A percentile compares a stretch with the other conserved stretches of the same genome.
Evolutionary conservation across 2,113 vertebrate species (phyloP).

Genomic region (Brachyhypopomus gauderio): DNA sequence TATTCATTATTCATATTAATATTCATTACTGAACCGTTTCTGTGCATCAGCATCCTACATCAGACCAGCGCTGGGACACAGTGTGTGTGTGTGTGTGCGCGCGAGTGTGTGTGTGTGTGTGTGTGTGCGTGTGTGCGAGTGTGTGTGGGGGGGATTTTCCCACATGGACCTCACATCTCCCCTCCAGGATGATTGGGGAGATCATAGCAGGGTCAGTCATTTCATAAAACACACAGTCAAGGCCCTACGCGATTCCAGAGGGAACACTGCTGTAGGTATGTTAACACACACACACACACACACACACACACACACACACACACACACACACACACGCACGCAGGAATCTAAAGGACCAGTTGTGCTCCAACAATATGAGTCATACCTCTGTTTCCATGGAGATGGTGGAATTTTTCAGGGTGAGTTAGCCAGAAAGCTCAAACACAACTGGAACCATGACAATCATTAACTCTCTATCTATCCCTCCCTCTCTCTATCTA

Average conservation of each 20-base stretch:
- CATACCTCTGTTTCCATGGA: constrained; percentile 43
- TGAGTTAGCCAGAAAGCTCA: constrained; percentile 9
- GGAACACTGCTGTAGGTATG: background rate
- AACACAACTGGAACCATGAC: constrained; percentile 19
- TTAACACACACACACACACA: constrained; percentile 13
- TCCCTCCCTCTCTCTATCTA: background rate
- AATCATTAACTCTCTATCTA: background rate
- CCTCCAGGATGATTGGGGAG: too few species aligned
- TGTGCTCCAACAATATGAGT: constrained; percentile 24
- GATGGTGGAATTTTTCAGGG: constrained; percentile 25
- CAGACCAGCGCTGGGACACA: too few species aligned
- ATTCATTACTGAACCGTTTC: too few species aligned
- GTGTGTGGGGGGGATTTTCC: too few species aligned
- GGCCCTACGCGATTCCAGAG: background rate
- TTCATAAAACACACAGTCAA: too few species aligned
- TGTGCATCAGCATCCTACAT: too few species aligned
- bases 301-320: constrained; percentile 27
- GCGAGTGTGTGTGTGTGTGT: too few species aligned
- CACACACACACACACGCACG: constrained; percentile 29
- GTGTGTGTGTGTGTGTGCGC: too few species aligned
- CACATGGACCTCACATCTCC: too few species aligned
- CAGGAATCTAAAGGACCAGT: constrained; percentile 27
- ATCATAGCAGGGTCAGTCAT: too few species aligned
- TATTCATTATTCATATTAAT: too few species aligned
- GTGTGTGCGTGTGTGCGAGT: too few species aligned